These are phyloP conservation scores for Eupeodes latifasciatus DNA, from an alignment of 2,888 invertebrate species.

Conservation along the genomic window DNA sequence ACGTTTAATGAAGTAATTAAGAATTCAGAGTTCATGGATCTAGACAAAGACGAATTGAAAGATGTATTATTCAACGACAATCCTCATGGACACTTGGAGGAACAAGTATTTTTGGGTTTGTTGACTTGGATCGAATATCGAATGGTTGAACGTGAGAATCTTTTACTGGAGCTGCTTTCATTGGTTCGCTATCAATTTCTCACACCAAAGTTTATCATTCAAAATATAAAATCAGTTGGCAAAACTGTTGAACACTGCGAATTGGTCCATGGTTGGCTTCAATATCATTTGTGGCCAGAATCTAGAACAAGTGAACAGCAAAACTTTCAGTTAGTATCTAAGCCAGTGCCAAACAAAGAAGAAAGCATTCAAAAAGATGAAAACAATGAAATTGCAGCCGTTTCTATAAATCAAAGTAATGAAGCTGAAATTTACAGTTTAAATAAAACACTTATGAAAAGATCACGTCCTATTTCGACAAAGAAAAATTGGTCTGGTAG, in stretches of 20 bases:
- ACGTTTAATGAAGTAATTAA: not conserved
- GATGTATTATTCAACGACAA: not conserved
- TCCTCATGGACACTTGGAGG: not conserved
- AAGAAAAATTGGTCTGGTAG: rapidly evolving
- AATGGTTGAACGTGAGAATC: not conserved
- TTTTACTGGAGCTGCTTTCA: not conserved
- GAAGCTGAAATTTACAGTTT: no score
- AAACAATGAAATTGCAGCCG: not conserved
- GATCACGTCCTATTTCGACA: no score
- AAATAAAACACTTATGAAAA: not conserved
- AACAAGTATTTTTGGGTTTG: not conserved
- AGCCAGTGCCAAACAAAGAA: not conserved
- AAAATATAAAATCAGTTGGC: not conserved
- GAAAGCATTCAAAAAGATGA: not conserved
- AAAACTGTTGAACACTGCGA: not conserved
- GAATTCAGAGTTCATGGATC: not conserved
- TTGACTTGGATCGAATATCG: not conserved
- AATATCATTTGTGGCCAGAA: not conserved
- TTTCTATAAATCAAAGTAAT: not conserved
- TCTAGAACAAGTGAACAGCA: not conserved
- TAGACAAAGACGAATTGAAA: not conserved
- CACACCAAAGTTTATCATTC: not conserved
- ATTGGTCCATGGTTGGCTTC: not conserved
- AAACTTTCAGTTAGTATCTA: not conserved
- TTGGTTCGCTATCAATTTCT: not conserved